Conservation (phyloP, 1,140 invertebrate genomes). For the Acromyrmex heyeri region DNA sequence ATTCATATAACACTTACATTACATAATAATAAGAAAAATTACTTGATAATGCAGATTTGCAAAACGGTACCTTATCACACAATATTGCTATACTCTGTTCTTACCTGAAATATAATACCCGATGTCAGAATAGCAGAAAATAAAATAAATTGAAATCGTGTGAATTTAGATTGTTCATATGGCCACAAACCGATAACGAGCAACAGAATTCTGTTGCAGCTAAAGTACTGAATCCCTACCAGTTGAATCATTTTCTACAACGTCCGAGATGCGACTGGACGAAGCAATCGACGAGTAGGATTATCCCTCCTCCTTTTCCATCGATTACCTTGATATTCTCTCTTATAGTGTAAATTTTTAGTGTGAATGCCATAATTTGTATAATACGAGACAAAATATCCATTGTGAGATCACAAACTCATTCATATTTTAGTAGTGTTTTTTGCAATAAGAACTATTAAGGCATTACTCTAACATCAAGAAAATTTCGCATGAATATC, state of each 20-base stretch:
- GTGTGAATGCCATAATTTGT: background rate
- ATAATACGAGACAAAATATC: background rate
- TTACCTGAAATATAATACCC: slow-evolving; percentile 8
- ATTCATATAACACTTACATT: background rate
- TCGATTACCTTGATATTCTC: background rate
- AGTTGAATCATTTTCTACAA: background rate
- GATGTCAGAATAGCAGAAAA: background rate
- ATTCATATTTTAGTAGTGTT: background rate
- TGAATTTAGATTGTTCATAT: background rate
- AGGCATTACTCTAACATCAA: background rate
- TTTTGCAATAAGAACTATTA: background rate
- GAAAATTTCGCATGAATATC: background rate
- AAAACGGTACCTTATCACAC: background rate
- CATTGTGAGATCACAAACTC: no score
- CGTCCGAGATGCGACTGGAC: background rate
- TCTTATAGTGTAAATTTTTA: background rate
- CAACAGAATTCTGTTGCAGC: background rate
- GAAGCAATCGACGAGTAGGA: no score
- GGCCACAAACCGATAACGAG: slow-evolving; percentile 8
- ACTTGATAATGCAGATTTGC: background rate
- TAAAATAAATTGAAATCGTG: background rate
- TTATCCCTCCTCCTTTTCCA: background rate
- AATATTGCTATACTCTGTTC: background rate
- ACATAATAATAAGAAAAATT: no score
- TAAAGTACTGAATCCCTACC: background rate